Percentiles rank a stretch among this genome's conserved stretches.
Conservation (phyloP, 1,140 invertebrate species). For the Acyrthosiphon pisum region DNA sequence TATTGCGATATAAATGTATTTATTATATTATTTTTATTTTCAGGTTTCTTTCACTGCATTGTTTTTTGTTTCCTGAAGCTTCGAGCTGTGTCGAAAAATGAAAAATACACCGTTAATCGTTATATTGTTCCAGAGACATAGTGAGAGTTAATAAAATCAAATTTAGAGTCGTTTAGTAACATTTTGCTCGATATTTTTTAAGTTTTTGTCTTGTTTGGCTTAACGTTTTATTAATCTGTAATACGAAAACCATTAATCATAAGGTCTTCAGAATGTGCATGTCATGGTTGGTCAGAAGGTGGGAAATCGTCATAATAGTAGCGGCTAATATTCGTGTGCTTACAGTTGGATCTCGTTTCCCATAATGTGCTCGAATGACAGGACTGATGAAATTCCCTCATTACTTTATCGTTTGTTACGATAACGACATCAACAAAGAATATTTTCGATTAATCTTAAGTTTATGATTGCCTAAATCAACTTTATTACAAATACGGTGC, state of each 20-base stretch:
- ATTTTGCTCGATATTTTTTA: conserved; percentile 7
- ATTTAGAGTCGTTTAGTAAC: conserved; percentile 16
- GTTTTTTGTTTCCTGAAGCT: conserved; percentile 83
- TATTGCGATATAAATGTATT: not conserved
- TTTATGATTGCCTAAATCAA: not conserved
- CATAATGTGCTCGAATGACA: not conserved
- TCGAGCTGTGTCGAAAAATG: conserved; percentile 73
- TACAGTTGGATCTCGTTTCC: conserved; percentile 15
- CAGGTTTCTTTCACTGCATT: conserved; percentile 87
- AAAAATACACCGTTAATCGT: not conserved
- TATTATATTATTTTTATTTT: conserved; percentile 64
- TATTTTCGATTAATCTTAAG: not conserved
- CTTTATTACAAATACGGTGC: not conserved
- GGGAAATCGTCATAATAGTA: conserved; percentile 25
- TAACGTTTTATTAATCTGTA: conserved; percentile 40
- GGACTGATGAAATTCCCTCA: conserved; percentile 18
- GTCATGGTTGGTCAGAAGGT: conserved; percentile 24
- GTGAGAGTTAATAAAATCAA: conserved; percentile 22
- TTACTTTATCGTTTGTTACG: conserved; percentile 33
- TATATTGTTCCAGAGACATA: not conserved
- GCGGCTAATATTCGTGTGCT: conserved; percentile 26
- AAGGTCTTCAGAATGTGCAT: conserved; percentile 40
- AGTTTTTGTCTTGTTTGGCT: conserved; percentile 6
- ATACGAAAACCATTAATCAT: conserved; percentile 46
- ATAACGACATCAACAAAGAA: not conserved